Conservation (phyloP, 2,797 vertebrate genomes). For the Sarcophilus harrisii region DNA sequence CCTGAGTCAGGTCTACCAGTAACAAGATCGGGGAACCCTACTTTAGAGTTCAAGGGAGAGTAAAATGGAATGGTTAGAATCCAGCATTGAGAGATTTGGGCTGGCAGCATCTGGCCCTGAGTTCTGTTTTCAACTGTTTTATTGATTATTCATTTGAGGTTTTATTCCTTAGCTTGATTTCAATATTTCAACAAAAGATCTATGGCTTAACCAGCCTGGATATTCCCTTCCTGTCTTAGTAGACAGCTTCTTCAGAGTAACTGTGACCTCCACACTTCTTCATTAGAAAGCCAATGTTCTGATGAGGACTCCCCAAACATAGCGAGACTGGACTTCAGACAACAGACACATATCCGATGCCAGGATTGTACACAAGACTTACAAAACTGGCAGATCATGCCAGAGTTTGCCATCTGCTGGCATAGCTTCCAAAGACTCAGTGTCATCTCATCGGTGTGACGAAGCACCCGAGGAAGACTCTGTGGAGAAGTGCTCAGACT, state of each 20-base stretch:
- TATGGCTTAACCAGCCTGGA: background rate
- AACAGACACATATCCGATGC: background rate
- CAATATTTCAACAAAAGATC: background rate
- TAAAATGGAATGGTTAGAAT: background rate
- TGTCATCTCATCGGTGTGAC: background rate
- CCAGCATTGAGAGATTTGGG: background rate
- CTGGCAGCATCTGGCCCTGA: background rate
- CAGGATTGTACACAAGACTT: background rate
- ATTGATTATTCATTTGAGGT: background rate
- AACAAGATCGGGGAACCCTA: background rate
- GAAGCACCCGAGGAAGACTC: background rate
- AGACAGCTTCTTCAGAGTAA: background rate
- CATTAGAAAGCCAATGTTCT: background rate
- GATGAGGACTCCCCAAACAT: background rate
- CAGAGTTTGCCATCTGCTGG: slow-evolving; percentile 1
- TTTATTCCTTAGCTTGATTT: background rate
- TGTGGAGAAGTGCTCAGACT: background rate
- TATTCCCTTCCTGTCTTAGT: background rate
- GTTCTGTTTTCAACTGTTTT: background rate
- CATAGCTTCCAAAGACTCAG: background rate
- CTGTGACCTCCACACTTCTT: background rate
- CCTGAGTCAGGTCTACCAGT: background rate
- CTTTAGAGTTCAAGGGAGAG: background rate
- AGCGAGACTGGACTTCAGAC: background rate
- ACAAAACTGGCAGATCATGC: background rate